Base-by-base conservation (phyloP, 2,888 invertebrate species). In the Eumacrocentrus americanus region DNA sequence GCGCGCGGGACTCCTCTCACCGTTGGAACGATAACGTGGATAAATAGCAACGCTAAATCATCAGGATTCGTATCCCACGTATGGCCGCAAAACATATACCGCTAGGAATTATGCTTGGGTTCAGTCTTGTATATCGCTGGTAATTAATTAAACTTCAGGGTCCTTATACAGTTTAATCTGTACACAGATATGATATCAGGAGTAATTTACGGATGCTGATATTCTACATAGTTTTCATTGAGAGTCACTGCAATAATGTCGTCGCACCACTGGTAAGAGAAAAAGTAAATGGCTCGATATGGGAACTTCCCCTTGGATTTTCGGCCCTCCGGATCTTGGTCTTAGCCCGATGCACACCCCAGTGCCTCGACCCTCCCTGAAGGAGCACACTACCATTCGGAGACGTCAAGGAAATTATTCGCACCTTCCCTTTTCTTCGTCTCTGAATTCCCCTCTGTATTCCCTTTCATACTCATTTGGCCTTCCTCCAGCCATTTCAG, bases 381-480 rank as follows among this genome's bases (percentile, higher is more conserved):
- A 52, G 47, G 35, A 48, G 59, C 34, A 57, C 38, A 35, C 22
- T 35, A 56, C 55, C n/a, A n/a, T n/a, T 48, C 60, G 42, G 61
- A 57, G 61, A 66, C 52, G 46, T 47, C 61, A 55, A 60, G 57
- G 62, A 69, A 70, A 71, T 71, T 71, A 70, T 71, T 70, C 71
- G 68, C 71, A 69, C 71, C 71, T 70, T 65, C 66, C 64, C 67
- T 52, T 61, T 48, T 51, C 34, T 16, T 48, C 38, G 18, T 29
- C 12, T 51, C 42, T 60, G 56, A 53, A 53, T 62, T 55, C 58
- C 61, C 47, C 14, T 50, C 38, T n/a, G n/a, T n/a, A n/a, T n/a
- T 44, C 55, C 55, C 58, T 53, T 55, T 57, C 34, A 58, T 56
- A 56, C 53, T 56, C 55, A 48, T 57, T 63, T 53, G 55, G 61